These are phyloP conservation scores for Drosophila kurseongensis DNA, from an alignment of 1,140 invertebrate species.

Conservation along the genomic window DNA sequence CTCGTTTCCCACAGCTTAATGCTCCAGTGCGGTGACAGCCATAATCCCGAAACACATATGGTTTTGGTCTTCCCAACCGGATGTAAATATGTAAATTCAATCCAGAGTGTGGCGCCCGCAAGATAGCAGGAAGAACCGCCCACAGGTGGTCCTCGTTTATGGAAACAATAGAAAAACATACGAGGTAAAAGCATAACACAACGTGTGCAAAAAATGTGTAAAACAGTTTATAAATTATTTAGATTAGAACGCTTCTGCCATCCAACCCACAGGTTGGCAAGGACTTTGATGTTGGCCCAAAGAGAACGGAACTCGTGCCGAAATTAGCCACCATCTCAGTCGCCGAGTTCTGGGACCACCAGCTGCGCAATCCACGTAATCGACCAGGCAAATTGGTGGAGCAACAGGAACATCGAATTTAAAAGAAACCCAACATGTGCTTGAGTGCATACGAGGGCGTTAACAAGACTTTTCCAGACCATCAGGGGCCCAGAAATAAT, in stretches of 20 bases:
- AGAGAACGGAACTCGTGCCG: slow-evolving; percentile 14
- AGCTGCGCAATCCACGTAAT: slow-evolving; percentile 32
- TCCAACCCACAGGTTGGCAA: slow-evolving; percentile 19
- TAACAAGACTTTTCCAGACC: slow-evolving; percentile 1
- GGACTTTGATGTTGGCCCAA: slow-evolving; percentile 36
- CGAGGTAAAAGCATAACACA: not conserved
- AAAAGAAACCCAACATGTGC: slow-evolving; percentile 5
- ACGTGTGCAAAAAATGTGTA: not conserved
- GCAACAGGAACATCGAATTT: slow-evolving; percentile 2
- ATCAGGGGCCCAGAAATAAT: not conserved
- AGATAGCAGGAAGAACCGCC: slow-evolving; percentile 13
- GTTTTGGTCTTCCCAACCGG: slow-evolving; percentile 19
- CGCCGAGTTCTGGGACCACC: slow-evolving; percentile 10
- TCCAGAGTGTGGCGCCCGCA: slow-evolving; percentile 33
- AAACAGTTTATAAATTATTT: slow-evolving; percentile 76
- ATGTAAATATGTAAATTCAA: slow-evolving; percentile 77
- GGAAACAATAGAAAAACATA: slow-evolving; percentile 27
- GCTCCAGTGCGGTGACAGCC: slow-evolving; percentile 46
- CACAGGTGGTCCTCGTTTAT: slow-evolving; percentile 35
- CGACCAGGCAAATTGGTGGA: slow-evolving; percentile 22
- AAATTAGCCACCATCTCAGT: slow-evolving; percentile 34
- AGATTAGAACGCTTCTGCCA: slow-evolving; percentile 55
- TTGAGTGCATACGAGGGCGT: slow-evolving; percentile 12
- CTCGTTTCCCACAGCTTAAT: slow-evolving; percentile 55
- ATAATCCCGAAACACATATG: slow-evolving; percentile 40